These are phyloP conservation scores for Cantharis flavilabris DNA, from an alignment of 2,888 invertebrate species.

Conservation along the genomic window DNA sequence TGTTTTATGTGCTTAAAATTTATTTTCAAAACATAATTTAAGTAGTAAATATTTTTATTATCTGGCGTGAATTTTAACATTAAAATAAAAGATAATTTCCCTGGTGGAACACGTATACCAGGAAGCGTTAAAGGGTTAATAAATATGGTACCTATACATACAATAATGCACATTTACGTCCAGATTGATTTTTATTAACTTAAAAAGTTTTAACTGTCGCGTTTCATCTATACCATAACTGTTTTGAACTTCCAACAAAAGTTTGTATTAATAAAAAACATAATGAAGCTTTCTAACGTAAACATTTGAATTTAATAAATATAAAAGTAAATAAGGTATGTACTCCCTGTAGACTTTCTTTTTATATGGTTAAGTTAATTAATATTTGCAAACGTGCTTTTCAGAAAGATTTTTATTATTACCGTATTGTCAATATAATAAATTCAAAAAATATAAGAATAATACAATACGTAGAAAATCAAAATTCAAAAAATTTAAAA, in stretches of 20 bases:
- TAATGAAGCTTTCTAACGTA: neutral
- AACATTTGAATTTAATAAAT: neutral
- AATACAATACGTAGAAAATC: too few relatives aligned
- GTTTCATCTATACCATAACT: neutral
- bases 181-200: neutral
- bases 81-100: too few relatives aligned
- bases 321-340: neutral
- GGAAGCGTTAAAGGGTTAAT: too few relatives aligned
- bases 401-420: neutral
- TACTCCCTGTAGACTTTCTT: neutral
- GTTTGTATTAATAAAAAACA: neutral
- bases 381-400: neutral
- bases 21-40: too few relatives aligned
- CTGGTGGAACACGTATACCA: too few relatives aligned
- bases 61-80: too few relatives aligned
- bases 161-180: too few relatives aligned
- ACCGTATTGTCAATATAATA: neutral
- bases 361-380: neutral
- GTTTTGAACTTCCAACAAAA: neutral
- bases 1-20: too few relatives aligned
- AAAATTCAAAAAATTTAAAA: too few relatives aligned
- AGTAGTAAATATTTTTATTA: too few relatives aligned
- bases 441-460: too few relatives aligned
- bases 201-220: neutral
- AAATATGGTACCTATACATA: neutral